Conservation (phyloP, 2,113 vertebrate genomes). For the Chamaetylas fuelleborni region DNA sequence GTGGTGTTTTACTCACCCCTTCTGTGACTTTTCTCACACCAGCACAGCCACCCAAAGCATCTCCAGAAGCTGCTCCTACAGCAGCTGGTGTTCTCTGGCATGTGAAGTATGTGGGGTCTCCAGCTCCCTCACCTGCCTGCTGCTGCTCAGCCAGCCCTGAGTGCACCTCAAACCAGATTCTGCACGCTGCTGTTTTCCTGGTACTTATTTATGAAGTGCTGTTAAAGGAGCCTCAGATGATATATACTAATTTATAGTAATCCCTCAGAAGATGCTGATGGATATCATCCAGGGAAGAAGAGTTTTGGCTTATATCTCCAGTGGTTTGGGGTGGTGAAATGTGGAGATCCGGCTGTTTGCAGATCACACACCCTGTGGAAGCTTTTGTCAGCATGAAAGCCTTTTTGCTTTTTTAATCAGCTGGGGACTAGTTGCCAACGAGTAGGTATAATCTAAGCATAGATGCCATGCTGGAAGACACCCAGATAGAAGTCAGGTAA, state of each 20-base stretch:
- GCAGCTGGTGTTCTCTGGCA: neutral
- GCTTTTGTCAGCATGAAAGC: neutral
- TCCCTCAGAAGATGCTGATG: neutral
- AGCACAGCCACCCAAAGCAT: neutral
- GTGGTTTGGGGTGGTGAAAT: neutral
- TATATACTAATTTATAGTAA: neutral
- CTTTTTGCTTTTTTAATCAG: neutral
- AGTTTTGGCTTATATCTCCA: neutral
- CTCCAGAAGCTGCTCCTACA: neutral
- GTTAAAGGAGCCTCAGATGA: neutral
- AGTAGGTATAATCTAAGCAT: neutral
- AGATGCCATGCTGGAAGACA: neutral
- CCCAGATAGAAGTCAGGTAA: neutral
- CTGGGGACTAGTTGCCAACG: neutral
- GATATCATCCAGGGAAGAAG: neutral
- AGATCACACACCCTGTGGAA: neutral
- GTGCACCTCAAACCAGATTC: neutral
- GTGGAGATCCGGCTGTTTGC: neutral
- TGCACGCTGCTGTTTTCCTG: neutral
- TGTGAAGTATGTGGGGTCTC: accelerated
- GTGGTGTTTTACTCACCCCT: neutral
- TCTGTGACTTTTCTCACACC: neutral
- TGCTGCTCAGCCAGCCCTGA: neutral
- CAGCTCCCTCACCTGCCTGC: neutral
- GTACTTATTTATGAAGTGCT: neutral